Evolutionary conservation across 2,113 vertebrate genomes (phyloP), one percentile per base, ranked within the genome.

Genomic region (Holacanthus passer): DNA sequence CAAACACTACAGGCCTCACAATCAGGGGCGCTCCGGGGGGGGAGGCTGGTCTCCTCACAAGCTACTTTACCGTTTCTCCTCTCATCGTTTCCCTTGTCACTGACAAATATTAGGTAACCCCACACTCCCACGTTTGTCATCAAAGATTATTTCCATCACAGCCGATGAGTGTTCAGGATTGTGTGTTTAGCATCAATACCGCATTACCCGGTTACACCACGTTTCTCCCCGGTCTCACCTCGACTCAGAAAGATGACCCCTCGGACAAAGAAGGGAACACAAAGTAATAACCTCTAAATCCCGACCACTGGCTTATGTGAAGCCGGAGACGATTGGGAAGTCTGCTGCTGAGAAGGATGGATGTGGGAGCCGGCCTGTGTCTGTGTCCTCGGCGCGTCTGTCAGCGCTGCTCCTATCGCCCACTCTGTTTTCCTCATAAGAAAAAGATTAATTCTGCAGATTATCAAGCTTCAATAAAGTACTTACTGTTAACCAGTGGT

Each of bases 391-490:
- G 2, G 79, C 27, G 3, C 64, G 76, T 94, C 94, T 93, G 91
- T 94, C 92, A 93, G 79, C 91, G 9, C 85, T n/a, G 66, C 80
- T 85, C 83, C 79, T 88, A 89, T 94, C 91, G 45, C 63, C 74
- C 79, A 39, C 83, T 81, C 84, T 84, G 82, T 85, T 92, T 91
- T 76, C 82, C 86, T 94, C 86, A 94, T 94, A 88, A 94, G 91
- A 92, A 93, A 91, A 87, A 92, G 91, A 94, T 94, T 93, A 90
- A 94, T 90, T 91, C 90, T 81, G 86, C 90, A 93, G 93, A 94
- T 94, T 93, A 93, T 92, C 86, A 65, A 83, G 75, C 70, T 85
- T 56, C 82, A 89, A 91, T 94, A 90, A 91, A 94, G 91, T 91
- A 77, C 85, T 90, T 80, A 80, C 92, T 93, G 88, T 93, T 92